phyloP scores from a whole-genome alignment of 2,113 vertebrate genomes.

The Stomatorhinus ivindoensis region DNA sequence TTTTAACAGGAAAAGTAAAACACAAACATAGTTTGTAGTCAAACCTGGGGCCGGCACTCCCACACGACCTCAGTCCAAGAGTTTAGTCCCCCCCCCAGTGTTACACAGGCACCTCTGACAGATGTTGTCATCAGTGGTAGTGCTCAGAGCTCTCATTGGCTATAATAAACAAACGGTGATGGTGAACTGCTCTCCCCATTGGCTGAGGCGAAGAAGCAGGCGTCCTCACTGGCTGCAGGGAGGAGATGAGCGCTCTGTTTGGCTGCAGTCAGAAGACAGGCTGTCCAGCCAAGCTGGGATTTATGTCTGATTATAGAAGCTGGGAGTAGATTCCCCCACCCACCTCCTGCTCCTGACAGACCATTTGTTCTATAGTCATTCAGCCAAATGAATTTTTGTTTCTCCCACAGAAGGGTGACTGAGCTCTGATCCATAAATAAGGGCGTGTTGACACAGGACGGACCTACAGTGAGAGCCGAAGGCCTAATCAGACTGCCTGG shows the following conservation, averaged over 20 bases:
- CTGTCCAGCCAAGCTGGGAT: constrained; percentile 27
- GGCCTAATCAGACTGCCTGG: constrained; percentile 17
- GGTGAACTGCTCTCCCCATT: neutral
- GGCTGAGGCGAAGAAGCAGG: neutral
- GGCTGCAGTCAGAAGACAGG: neutral
- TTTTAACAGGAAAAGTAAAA: constrained; percentile 48
- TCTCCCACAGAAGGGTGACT: constrained; percentile 53
- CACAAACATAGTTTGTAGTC: constrained; percentile 36
- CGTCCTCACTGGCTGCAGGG: neutral
- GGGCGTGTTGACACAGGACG: constrained; percentile 44
- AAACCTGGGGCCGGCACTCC: neutral
- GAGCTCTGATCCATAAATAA: constrained; percentile 59
- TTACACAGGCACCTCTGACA: neutral
- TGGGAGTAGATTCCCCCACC: constrained; percentile 2
- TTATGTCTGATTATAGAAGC: constrained; percentile 33
- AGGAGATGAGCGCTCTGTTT: neutral
- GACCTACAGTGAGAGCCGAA: constrained; percentile 32
- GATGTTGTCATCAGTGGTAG: neutral
- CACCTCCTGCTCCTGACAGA: constrained; percentile 18
- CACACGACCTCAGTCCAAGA: neutral
- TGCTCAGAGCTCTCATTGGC: neutral
- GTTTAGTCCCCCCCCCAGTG: neutral
- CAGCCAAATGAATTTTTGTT: constrained; percentile 54
- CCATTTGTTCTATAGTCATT: constrained; percentile 47
- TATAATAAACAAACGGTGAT: neutral